Conservation (phyloP, 2,113 vertebrate genomes). For the Pao palembangensis region DNA sequence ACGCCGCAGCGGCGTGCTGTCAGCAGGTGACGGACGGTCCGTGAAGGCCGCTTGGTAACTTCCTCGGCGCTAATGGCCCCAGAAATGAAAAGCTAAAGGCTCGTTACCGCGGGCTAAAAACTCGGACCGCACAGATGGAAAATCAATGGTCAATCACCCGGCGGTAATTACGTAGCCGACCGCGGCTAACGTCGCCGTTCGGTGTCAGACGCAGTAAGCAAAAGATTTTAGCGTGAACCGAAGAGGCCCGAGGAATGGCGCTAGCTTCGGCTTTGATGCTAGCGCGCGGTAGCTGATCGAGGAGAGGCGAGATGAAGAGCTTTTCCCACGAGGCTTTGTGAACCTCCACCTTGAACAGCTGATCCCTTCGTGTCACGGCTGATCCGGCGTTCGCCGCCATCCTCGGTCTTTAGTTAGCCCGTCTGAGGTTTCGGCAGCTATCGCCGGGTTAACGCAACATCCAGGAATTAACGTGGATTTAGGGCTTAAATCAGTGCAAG, state of each 20-base stretch:
- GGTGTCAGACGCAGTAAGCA: conserved; percentile 11
- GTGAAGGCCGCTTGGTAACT: conserved; percentile 16
- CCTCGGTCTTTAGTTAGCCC: neutral
- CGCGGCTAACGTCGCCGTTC: conserved; percentile 40
- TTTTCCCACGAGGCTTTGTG: conserved; percentile 24
- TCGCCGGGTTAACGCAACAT: conserved; percentile 23
- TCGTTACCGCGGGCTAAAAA: conserved; percentile 24
- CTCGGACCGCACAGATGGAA: conserved; percentile 34
- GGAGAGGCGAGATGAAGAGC: conserved; percentile 21
- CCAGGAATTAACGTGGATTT: conserved; percentile 48
- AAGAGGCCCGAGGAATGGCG: neutral
- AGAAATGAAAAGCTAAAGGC: conserved; percentile 27
- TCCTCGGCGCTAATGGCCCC: conserved; percentile 27
- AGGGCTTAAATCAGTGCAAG: conserved; percentile 28
- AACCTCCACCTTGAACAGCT: conserved; percentile 26
- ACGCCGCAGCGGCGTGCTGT: conserved; percentile 17
- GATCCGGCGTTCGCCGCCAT: conserved; percentile 15
- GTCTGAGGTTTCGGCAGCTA: conserved; percentile 15
- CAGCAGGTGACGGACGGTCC: conserved; percentile 29
- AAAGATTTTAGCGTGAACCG: conserved; percentile 18
- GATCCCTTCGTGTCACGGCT: conserved; percentile 17
- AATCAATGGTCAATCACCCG: conserved; percentile 69
- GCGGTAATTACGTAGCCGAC: conserved; percentile 41
- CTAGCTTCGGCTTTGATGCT: neutral
- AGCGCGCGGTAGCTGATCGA: neutral